Evolutionary conservation across 1,140 invertebrate species (phyloP).

Genomic region (Brevipalpus yothersi): DNA sequence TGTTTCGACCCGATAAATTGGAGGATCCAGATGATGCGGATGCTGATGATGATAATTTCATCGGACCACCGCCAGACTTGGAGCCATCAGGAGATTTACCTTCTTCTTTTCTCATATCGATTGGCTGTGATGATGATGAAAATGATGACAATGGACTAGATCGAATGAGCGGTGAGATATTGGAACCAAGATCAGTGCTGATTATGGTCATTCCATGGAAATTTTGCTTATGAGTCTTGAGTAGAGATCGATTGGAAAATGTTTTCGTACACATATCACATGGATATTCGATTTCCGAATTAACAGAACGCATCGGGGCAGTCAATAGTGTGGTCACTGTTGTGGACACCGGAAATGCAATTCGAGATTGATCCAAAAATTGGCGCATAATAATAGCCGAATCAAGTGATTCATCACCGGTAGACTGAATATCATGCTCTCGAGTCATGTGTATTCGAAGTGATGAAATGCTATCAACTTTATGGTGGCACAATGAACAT

Average conservation of each 20-base stretch:
- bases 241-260: slow-evolving; percentile 30
- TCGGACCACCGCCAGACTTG: neutral
- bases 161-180: neutral
- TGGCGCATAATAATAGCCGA: slow-evolving; percentile 5
- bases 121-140: neutral
- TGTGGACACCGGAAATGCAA: neutral
- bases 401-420: slow-evolving; percentile 13
- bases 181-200: neutral
- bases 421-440: slow-evolving; percentile 27
- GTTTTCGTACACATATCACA: slow-evolving; percentile 33
- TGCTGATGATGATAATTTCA: neutral
- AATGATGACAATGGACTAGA: neutral
- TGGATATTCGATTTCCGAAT: slow-evolving; percentile 14
- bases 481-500: slow-evolving; percentile 30
- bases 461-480: slow-evolving; percentile 30
- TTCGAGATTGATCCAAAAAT: neutral
- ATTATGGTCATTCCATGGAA: slow-evolving; percentile 17
- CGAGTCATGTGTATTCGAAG: slow-evolving; percentile 31
- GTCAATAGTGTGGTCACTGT: neutral
- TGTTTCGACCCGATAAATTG: neutral
- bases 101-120: too few relatives aligned
- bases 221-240: slow-evolving; percentile 31
- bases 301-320: slow-evolving; percentile 17
- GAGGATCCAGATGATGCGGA: neutral
- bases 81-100: neutral